A percentile compares a stretch with the other conserved stretches of the same genome.
Evolutionary conservation across 2,797 vertebrate species (phyloP).

Genomic region (Lepilemur septentrionalis): DNA sequence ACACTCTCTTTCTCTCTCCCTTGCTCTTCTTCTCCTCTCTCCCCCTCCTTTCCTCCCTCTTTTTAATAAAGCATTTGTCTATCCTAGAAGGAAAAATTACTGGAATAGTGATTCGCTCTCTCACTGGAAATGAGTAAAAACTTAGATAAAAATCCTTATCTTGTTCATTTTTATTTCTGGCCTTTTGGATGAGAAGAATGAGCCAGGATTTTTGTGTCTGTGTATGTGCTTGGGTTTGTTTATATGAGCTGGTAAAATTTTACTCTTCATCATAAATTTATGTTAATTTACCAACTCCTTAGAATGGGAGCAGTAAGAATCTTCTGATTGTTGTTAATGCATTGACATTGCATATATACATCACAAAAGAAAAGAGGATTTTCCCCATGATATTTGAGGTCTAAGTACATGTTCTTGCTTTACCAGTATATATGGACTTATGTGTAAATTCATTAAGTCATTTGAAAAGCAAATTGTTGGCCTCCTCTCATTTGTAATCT

Average conservation of each 20-base stretch:
- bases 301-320: not conserved
- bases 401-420: not conserved
- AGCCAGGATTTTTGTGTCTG: not conserved
- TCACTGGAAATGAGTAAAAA: conserved; percentile 15
- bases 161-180: conserved; percentile 24
- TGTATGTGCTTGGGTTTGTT: not conserved
- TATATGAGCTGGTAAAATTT: not conserved
- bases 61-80: not conserved
- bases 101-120: not conserved
- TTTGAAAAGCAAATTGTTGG: conserved; percentile 13
- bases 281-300: not conserved
- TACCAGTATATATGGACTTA: not conserved
- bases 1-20: not conserved
- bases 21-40: too few species aligned
- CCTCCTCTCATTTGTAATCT: not conserved
- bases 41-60: too few species aligned
- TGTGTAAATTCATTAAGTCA: not conserved
- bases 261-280: not conserved
- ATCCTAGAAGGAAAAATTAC: not conserved
- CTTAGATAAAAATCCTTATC: conserved; percentile 3
- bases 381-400: not conserved
- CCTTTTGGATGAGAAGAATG: not conserved
- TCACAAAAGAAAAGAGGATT: not conserved
- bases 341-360: not conserved
- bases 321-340: not conserved